Base-by-base conservation (phyloP, 2,888 invertebrate genomes). In the Agonopterix alstromeriana region DNA sequence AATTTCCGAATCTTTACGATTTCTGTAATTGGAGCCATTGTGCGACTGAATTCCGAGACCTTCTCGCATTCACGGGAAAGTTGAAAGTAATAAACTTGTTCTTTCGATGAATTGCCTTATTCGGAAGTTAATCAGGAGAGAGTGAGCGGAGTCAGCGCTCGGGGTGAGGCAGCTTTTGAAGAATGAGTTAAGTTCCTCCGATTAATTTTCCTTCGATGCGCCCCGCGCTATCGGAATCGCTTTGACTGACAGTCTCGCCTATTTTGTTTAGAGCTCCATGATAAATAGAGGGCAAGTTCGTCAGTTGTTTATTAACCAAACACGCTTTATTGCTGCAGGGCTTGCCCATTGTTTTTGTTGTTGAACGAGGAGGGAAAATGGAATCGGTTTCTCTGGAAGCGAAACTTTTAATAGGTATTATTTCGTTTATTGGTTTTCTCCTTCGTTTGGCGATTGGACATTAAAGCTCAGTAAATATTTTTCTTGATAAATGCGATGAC, bases 61-160 rank as follows among this genome's bases (percentile, higher is more conserved):
- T 74, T 50, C 64, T 65, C 67, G 63, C 63, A 67, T 74, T 73
- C 68, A 72, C 27, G 61, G 63, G 60, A 64, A 77, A 78, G 67
- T 77, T 74, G 71, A 73, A 73, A 77, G 78, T 76, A 79, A 81
- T 81, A 78, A 82, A 82, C 73, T 82, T 80, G 79, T 78, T 75
- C 75, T 72, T 76, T 72, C 70, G 69, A 74, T 77, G 74, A 79
- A 82, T 81, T 73, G 75, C 70, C 67, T 77, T 76, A 75, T 77
- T 72, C 71, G 63, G 63, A 73, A 82, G 77, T 82, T 81, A 82
- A 81, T 82, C 75, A 72, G 65, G 63, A 64, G 63, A 68, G 63
- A 65, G 43, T 45, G 46, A 45, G 27, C 42, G 45, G 42, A 45
- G 45, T 45, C 14, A 46, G 49, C 43, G 47, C 41, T n/a, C 27